phyloP scores from a whole-genome alignment of 2,113 vertebrate genomes.

The Cheirogaleus medius region DNA sequence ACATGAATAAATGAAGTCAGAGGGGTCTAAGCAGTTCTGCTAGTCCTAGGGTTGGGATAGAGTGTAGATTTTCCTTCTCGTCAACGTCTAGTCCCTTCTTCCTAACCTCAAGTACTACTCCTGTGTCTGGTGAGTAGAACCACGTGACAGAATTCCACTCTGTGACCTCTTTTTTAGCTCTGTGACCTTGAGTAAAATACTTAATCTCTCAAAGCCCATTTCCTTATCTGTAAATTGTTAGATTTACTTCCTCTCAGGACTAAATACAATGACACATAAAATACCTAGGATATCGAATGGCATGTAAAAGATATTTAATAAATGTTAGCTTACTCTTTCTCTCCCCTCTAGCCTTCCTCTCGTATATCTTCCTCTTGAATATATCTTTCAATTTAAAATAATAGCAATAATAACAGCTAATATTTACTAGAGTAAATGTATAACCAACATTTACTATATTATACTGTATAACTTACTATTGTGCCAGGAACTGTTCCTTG shows the following conservation, averaged over 20 bases:
- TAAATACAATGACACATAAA: background rate
- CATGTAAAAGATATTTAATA: background rate
- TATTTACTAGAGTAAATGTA: background rate
- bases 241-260: background rate
- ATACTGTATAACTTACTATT: background rate
- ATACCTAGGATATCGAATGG: background rate
- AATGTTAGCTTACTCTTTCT: background rate
- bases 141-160: background rate
- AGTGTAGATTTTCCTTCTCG: background rate
- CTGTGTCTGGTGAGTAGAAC: background rate
- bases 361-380: too few species aligned
- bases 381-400: background rate
- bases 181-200: background rate
- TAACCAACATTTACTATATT: background rate
- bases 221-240: background rate
- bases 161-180: background rate
- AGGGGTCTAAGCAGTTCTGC: background rate
- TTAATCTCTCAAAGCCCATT: background rate
- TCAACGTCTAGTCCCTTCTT: background rate
- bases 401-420: background rate
- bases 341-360: background rate
- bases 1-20: background rate
- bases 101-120: background rate
- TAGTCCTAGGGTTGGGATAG: background rate
- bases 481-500: background rate